phyloP scores from a whole-genome alignment of 2,797 vertebrate species.

The Notoglanidium macrostoma region DNA sequence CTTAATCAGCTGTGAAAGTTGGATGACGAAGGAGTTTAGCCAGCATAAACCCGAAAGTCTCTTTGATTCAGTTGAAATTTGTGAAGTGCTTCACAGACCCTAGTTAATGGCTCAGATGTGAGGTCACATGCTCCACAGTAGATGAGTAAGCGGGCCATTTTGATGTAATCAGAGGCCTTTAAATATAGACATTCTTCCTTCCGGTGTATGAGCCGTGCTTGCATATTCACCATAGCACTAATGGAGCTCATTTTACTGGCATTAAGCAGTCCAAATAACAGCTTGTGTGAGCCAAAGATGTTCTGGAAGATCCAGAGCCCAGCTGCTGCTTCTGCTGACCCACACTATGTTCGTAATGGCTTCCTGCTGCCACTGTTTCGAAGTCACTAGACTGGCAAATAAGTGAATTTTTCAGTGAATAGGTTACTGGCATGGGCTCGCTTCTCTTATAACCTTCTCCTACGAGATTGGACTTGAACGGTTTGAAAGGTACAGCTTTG shows the following conservation, averaged over 20 bases:
- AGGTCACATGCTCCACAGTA: neutral
- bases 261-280: conserved; percentile 37
- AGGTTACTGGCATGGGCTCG: neutral
- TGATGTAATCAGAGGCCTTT: conserved; percentile 22
- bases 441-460: neutral
- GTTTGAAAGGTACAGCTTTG: neutral
- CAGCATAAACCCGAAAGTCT: neutral
- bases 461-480: neutral
- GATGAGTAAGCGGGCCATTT: neutral
- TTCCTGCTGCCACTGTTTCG: conserved; percentile 5
- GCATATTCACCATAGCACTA: neutral
- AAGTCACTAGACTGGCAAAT: neutral
- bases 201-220: neutral
- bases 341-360: conserved; percentile 2
- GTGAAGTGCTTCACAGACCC: neutral
- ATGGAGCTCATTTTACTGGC: conserved; percentile 35
- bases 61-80: neutral
- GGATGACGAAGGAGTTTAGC: neutral
- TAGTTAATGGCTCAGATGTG: conserved; percentile 15
- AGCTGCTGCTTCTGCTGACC: conserved; percentile 6
- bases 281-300: conserved; percentile 18
- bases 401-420: neutral
- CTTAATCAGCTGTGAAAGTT: neutral
- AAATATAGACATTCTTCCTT: neutral
- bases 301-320: conserved; percentile 39